Base-by-base conservation (phyloP, 2,797 vertebrate genomes). In the Dallia pectoralis region DNA sequence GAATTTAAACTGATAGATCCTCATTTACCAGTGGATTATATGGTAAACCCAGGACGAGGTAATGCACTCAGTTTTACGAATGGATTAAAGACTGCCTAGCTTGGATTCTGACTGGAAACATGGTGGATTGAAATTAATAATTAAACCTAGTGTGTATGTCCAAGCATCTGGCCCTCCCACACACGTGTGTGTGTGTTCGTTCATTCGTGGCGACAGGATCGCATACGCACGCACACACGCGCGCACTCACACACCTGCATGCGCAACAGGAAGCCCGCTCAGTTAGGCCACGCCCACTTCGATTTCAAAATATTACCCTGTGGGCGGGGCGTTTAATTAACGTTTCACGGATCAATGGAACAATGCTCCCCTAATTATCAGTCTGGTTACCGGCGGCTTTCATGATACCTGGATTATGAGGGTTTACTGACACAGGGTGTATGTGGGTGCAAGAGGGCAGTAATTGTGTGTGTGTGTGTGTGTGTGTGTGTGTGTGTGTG, bases 71-170 rank as follows among this genome's bases (percentile, higher is more conserved):
- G 40, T 11, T 44, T 44, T 44, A 44, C 40, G 11, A 44, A 44
- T 44, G 14, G 40, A 44, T 44, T 44, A 44, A 44, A 44, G 40
- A 44, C 40, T 44, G 40, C 53, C 53, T 14, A 59, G 53, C 53
- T 1, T 19, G 83, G 85, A 82, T 85, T 80, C 79, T 82, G 74
- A n/a, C 77, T 44, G 40, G 14, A 44, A 44, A 44, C 40, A 44
- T 40, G 4, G 36, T 40, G 36, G 36, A 40, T 40, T 40, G 36
- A 40, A 40, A 40, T n/a, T n/a, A n/a, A n/a, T n/a, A n/a, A n/a
- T n/a, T n/a, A n/a, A n/a, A n/a, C n/a, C n/a, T n/a, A n/a, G 71
- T 71, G 74, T 75, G 69, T 53, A 68, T 67, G 61, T 67, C 61
- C 15, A 27, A 63, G 61, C 29, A 18, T 49, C 8, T 19, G 27